A percentile compares a stretch with the other conserved stretches of the same genome.
These are phyloP conservation scores for Heteropelma amictum DNA, from an alignment of 2,888 invertebrate species.

Conservation along the genomic window DNA sequence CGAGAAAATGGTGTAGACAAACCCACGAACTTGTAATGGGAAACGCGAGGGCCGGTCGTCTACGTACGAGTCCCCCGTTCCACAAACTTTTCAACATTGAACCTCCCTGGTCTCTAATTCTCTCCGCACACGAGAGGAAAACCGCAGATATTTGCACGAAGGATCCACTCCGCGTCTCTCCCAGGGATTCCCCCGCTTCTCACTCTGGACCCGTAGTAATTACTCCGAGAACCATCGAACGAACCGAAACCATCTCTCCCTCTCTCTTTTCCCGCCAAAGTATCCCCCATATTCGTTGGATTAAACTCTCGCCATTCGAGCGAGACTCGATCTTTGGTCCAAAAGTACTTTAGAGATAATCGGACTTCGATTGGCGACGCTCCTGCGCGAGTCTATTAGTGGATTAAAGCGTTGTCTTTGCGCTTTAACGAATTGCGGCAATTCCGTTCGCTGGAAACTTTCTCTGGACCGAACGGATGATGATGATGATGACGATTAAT, in stretches of 20 bases:
- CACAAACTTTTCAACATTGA: too few relatives aligned
- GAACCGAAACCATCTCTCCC: neutral
- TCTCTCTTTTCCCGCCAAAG: neutral
- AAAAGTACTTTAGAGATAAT: slow-evolving; percentile 11
- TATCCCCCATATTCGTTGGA: slow-evolving; percentile 9
- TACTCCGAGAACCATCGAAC: slow-evolving; percentile 32
- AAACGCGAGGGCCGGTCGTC: too few relatives aligned
- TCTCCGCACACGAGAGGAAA: slow-evolving; percentile 9
- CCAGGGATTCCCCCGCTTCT: neutral
- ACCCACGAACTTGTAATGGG: too few relatives aligned
- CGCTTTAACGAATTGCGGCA: neutral
- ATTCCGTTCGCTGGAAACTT: neutral
- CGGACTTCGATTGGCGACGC: slow-evolving; percentile 7
- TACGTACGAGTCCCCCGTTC: too few relatives aligned
- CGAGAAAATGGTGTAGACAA: too few relatives aligned
- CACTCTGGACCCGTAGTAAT: slow-evolving; percentile 30
- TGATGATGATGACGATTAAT: neutral
- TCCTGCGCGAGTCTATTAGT: slow-evolving; percentile 13
- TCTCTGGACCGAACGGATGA: too few relatives aligned
- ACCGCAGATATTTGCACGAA: slow-evolving; percentile 41
- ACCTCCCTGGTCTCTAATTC: slow-evolving; percentile 15
- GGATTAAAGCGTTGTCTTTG: slow-evolving; percentile 16
- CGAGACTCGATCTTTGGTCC: slow-evolving; percentile 22
- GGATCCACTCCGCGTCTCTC: slow-evolving; percentile 23
- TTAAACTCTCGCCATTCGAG: slow-evolving; percentile 37